Evolutionary conservation across 2,888 invertebrate genomes (phyloP).

Genomic region (Andrena bucephala): DNA sequence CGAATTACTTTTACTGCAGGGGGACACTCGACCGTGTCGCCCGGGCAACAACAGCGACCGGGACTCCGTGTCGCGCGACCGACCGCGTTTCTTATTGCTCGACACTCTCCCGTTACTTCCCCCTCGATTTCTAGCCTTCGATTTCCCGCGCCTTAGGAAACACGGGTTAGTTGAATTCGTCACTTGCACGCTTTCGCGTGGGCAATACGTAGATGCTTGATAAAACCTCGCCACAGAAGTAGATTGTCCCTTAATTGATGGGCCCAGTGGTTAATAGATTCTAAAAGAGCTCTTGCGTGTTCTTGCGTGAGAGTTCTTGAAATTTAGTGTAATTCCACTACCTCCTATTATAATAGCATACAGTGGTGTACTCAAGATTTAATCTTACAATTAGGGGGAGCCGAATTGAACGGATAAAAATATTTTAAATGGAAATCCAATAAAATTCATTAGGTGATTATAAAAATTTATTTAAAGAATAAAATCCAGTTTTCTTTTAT

Average conservation of each 20-base stretch:
- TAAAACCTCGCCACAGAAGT: neutral
- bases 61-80: slow-evolving; percentile 73
- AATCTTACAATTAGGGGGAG: no score
- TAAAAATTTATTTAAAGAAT: no score
- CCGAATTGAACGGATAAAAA: no score
- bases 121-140: slow-evolving; percentile 13
- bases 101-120: neutral
- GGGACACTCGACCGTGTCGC: slow-evolving; percentile 52
- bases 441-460: no score
- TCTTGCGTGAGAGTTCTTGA: no score
- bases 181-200: neutral
- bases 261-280: no score
- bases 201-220: neutral
- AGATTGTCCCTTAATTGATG: neutral
- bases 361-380: no score
- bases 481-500: no score
- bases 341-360: no score
- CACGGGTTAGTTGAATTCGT: neutral
- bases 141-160: slow-evolving; percentile 22
- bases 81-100: slow-evolving; percentile 50
- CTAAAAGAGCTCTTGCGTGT: no score
- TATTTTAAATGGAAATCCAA: no score
- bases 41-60: slow-evolving; percentile 42
- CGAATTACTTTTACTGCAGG: slow-evolving; percentile 78
- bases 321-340: no score